Evolutionary conservation across 2,888 invertebrate species (phyloP), one percentile per base, ranked within the genome.

Genomic region (Artemia sinica): DNA sequence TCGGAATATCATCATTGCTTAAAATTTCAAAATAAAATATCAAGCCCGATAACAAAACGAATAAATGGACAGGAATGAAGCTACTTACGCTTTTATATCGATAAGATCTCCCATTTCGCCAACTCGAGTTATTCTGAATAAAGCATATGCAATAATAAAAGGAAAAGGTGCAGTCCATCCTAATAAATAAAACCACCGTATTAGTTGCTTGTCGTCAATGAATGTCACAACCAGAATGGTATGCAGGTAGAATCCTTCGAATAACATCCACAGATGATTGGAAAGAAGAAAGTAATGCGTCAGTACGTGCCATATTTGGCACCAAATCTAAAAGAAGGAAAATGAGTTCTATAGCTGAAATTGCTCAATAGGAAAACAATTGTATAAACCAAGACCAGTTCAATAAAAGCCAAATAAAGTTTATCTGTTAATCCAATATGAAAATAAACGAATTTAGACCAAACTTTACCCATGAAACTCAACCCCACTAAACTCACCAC

Each of bases 241-340:
- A 80, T 94, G 94, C 73, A 95, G 83, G 79, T 94, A 94, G 72
- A 93, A 84, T 0, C 93, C 93, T 79, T 93, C 93, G 80, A 91
- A 91, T 75, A 95, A 83, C 93, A 94, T 95, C 95, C 95, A 95
- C 73, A 91, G 87, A 80, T 94, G 95, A 80, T 90, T 94, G 75
- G 90, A 89, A 71, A 93, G 83, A 73, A 94, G 83, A 75, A 90
- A 91, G 79, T 91, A 92, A 79, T 91, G 90, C 68, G 91, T 84
- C 67, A 87, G 77, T 50, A 89, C 85, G 80, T 92, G 89, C 67
- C 94, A 82, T 69, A 84, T 80, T 73, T 88, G 86, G 78, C 95
- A 95, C 70, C 63, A 58, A 58, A 58, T 28, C 63, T 58, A 10
- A 28, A 28, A 58, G 41, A 41, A 41, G 41, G 6, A 41, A 41